Evolutionary conservation across 2,888 invertebrate species (phyloP).

Genomic region (Pristionchus maxplancki): DNA sequence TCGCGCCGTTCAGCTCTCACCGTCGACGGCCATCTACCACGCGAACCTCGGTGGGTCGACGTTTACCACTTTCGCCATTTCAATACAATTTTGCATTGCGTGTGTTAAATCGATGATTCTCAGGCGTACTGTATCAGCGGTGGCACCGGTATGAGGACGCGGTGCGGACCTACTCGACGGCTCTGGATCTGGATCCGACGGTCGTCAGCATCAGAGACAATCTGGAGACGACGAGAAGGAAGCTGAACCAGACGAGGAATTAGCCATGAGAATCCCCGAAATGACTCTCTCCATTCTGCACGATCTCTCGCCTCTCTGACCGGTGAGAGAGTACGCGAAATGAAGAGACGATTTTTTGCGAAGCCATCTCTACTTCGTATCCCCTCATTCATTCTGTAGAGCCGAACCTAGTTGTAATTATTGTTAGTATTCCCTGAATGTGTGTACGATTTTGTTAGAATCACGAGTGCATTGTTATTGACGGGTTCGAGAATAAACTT

Average conservation of each 20-base stretch:
- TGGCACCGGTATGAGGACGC: conserved; percentile 57
- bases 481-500: not conserved
- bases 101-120: conserved; percentile 18
- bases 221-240: not conserved
- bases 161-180: conserved; percentile 55
- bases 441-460: no score
- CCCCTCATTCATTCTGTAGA: no score
- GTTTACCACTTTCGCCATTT: not conserved
- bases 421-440: not conserved
- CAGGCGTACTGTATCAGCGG: conserved; percentile 65
- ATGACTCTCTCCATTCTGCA: no score
- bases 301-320: no score
- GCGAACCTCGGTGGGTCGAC: conserved; percentile 87
- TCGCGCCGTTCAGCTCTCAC: conserved; percentile 84
- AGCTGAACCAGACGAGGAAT: conserved; percentile 27
- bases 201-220: conserved; percentile 12
- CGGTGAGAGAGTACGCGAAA: no score
- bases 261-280: not conserved
- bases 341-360: no score
- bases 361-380: not conserved
- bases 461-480: not conserved
- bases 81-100: not conserved
- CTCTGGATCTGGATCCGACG: conserved; percentile 50
- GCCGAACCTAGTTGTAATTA: not conserved
- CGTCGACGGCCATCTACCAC: conserved; percentile 87